A percentile compares a stretch with the other conserved stretches of the same genome.
These are phyloP conservation scores for Atherinosoma microstoma DNA, from an alignment of 2,797 vertebrate genomes.

Conservation along the genomic window DNA sequence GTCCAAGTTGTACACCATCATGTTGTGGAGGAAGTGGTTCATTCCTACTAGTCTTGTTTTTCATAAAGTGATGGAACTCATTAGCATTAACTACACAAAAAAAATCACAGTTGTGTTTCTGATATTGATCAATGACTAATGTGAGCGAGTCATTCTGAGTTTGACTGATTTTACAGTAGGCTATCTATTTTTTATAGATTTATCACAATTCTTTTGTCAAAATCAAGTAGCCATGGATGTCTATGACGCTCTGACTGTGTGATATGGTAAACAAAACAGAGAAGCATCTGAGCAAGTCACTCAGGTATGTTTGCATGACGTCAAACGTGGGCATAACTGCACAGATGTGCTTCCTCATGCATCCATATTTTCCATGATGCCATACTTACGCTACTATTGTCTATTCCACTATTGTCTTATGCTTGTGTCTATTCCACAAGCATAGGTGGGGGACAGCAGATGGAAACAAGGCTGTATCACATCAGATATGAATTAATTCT, in stretches of 20 bases:
- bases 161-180: conserved; percentile 20
- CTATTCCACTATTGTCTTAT: not conserved
- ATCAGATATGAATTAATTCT: conserved; percentile 23
- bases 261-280: conserved; percentile 37
- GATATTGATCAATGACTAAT: conserved; percentile 43
- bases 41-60: not conserved
- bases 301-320: conserved; percentile 34
- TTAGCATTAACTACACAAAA: not conserved
- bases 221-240: conserved; percentile 18
- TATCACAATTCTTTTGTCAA: not conserved
- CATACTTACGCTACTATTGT: not conserved
- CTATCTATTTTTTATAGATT: conserved; percentile 1
- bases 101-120: conserved; percentile 20
- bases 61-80: not conserved
- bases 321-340: conserved; percentile 35
- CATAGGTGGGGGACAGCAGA: conserved; percentile 41
- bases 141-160: conserved; percentile 26
- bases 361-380: conserved; percentile 48
- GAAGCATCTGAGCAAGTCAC: conserved; percentile 35
- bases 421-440: conserved; percentile 19
- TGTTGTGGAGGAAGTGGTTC: conserved; percentile 8
- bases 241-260: conserved; percentile 1
- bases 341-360: conserved; percentile 32
- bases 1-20: conserved; percentile 4
- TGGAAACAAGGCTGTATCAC: conserved; percentile 9